Percentiles rank a stretch among this genome's conserved stretches.
phyloP scores from a whole-genome alignment of 2,113 vertebrate species.

The Hemibagrus wyckioides region DNA sequence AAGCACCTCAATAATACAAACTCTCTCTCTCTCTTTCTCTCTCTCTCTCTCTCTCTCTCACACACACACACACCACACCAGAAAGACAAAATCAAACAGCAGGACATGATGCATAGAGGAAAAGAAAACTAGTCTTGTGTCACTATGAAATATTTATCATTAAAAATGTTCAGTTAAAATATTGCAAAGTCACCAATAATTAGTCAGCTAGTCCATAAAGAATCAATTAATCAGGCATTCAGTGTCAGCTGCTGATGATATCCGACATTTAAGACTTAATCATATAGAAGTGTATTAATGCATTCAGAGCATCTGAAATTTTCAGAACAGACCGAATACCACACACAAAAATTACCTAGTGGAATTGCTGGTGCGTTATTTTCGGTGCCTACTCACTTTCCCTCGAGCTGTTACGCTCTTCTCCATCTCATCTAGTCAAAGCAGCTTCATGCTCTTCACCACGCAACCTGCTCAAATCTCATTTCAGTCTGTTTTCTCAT shows the following conservation, averaged over 20 bases:
- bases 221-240: not conserved
- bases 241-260: not conserved
- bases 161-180: not conserved
- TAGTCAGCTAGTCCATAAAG: not conserved
- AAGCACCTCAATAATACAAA: constrained; percentile 5
- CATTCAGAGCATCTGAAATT: not conserved
- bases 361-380: constrained; percentile 24
- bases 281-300: not conserved
- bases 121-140: not conserved
- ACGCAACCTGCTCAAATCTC: not conserved
- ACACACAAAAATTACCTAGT: constrained; percentile 23
- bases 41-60: constrained; percentile 18
- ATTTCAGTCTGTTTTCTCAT: not conserved
- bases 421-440: not conserved
- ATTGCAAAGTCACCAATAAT: not conserved
- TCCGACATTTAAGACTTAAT: too few species aligned
- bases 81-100: not conserved
- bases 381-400: constrained; percentile 21
- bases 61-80: not conserved
- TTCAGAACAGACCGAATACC: not conserved
- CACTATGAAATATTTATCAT: not conserved
- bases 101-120: not conserved
- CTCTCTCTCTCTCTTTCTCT: constrained; percentile 3
- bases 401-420: not conserved
- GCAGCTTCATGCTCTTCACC: not conserved